Base-by-base conservation (phyloP, 2,113 vertebrate genomes). In the Pelvicachromis taeniatus region DNA sequence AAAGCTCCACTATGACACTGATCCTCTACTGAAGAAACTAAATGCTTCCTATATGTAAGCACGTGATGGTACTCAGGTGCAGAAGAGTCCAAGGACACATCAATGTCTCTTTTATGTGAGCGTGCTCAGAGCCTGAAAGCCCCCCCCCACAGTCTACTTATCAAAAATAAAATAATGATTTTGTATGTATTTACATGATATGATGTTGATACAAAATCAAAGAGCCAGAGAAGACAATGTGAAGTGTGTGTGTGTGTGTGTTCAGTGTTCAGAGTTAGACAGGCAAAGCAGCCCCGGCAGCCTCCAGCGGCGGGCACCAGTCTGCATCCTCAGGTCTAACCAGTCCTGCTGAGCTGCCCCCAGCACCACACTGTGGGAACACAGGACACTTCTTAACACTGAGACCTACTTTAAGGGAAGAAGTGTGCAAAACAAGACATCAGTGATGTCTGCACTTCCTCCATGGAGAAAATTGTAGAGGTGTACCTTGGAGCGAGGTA, bases 251-350 rank as follows among this genome's bases (percentile, higher is more conserved):
- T 10, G 55, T 14, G 13, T 17, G 4, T 19, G 9, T 5, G 48
- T 56, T 93, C 65, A 94, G 23, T 65, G 83, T 31, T 92, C 92
- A 52, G 90, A 86, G 78, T 88, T 87, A 2, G 79, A 92, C 2
- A 94, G 85, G 86, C 93, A 92, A 8, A 73, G 90, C 33, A 94
- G 85, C 65, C 87, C 86, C 0, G 88, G 91, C 45, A 94, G 78
- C 85, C 87, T 85, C 93, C 93, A 94, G 9, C 87, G 87, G 9
- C 73, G 85, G 12, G 79, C 11, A 2, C 45, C 82, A 38, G 50
- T 87, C 23, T 92, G 90, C 80, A 91, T 88, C 86, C 93, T 90
- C 63, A 94, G 83, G 89, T 94, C 88, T 33, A 94, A 50, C 93
- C 93, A 94, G 1, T 93, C 90, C 83, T 90, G 90, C 80, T 93